Evolutionary conservation across 2,888 invertebrate genomes (phyloP), one percentile per base, ranked within the genome.

Genomic region (Eristalis tenax): DNA sequence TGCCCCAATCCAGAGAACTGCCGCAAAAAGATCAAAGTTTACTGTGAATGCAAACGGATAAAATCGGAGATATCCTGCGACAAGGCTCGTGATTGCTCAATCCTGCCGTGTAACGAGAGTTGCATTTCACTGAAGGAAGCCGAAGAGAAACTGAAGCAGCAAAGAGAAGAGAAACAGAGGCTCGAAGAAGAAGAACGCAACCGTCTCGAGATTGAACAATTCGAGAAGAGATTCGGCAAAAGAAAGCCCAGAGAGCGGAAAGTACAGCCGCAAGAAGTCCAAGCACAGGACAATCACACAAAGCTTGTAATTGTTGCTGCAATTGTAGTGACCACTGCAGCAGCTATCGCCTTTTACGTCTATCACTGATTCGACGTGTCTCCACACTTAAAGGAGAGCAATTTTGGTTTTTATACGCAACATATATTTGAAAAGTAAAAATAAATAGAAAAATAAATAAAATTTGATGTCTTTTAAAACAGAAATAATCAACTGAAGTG

Each of bases 41-140:
- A 94, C 79, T 98, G 98, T 90, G 93, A 94, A 40, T 98, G 98
- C 91, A 96, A 96, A 89, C 95, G 96, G 81, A 92, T 96, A 8
- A 97, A 96, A 92, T 95, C 95, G 90, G 96, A 97, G 89, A 94
- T 96, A 85, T 93, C 94, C 0, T 97, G 97, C 90, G 95, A 95
- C 89, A 91, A 94, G 56, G 94, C 95, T 38, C 92, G 94, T 4
- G 89, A 89, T 1, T 91, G 91, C 2, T 82, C 90, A 64, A 89
- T 76, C 15, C 91, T 97, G 2, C 90, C 91, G 0, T 97, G 97
- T 90, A 96, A 97, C 90, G 94, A 94, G 2, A 92, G 93, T 10
- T 97, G 97, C 91, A 91, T 93, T 70, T 93, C 93, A 18, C 95
- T 95, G 88, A 94, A 94, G 89, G 91, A 94, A 28, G 94, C 94